Conservation (phyloP, 2,888 invertebrate genomes). For the Andrena hattorfiana region DNA sequence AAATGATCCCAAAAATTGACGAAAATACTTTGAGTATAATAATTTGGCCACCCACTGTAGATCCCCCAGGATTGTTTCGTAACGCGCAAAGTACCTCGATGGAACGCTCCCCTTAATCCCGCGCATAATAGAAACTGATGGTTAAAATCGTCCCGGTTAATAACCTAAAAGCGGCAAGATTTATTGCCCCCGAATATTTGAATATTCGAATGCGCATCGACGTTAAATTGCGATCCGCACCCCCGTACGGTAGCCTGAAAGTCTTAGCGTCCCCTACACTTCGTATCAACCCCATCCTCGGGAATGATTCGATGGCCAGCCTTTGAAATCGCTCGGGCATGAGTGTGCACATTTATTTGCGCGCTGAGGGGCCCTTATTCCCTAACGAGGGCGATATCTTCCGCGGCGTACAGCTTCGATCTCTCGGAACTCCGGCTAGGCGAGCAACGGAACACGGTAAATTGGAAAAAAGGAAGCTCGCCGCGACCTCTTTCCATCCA, state of each 20-base stretch:
- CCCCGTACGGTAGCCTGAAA: slow-evolving; percentile 28
- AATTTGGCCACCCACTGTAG: no score
- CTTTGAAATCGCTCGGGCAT: slow-evolving; percentile 55
- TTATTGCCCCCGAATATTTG: slow-evolving; percentile 40
- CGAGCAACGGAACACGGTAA: not conserved
- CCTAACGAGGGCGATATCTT: slow-evolving; percentile 53
- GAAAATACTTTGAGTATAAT: no score
- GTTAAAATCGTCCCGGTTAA: slow-evolving; percentile 24
- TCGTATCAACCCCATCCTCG: slow-evolving; percentile 34
- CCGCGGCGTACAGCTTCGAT: slow-evolving; percentile 33
- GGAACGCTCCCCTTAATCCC: no score
- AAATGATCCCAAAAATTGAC: no score
- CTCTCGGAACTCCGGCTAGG: not conserved
- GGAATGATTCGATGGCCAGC: slow-evolving; percentile 49
- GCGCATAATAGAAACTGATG: not conserved
- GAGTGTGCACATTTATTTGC: slow-evolving; percentile 63
- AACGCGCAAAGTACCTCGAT: no score
- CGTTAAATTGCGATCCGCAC: slow-evolving; percentile 33
- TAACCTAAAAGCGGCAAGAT: slow-evolving; percentile 30
- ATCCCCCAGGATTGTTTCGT: no score
- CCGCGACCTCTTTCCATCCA: not conserved
- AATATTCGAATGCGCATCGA: slow-evolving; percentile 20
- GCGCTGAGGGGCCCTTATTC: slow-evolving; percentile 38
- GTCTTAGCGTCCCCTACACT: slow-evolving; percentile 25
- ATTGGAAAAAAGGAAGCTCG: slow-evolving; percentile 7